Conservation (phyloP, 1,140 invertebrate genomes). For the Campodea augens region DNA sequence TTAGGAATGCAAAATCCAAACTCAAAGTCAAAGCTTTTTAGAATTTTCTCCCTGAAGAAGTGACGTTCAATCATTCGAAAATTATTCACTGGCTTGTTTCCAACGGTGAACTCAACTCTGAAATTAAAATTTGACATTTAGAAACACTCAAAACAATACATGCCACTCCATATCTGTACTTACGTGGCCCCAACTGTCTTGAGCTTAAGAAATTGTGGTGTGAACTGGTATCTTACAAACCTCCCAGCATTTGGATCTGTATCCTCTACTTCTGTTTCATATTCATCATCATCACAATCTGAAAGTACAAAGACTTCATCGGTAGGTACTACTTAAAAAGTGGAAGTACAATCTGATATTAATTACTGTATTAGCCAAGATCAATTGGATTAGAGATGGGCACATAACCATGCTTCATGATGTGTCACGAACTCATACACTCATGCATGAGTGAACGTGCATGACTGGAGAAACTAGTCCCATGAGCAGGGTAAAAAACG, state of each 20-base stretch:
- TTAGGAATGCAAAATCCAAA: conserved; percentile 98
- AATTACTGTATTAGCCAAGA: background rate
- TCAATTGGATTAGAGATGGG: too few species aligned
- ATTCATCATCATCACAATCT: conserved; percentile 23
- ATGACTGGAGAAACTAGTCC: too few species aligned
- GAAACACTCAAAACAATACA: conserved; percentile 3
- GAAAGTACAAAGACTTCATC: background rate
- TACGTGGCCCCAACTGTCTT: conserved; percentile 92
- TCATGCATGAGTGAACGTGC: too few species aligned
- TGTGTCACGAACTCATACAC: too few species aligned
- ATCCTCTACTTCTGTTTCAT: conserved; percentile 37
- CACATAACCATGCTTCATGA: too few species aligned
- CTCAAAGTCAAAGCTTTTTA: conserved; percentile 99
- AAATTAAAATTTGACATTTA: conserved; percentile 17
- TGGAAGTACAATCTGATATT: conserved; percentile 13
- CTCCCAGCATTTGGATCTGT: conserved; percentile 76
- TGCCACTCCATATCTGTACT: conserved; percentile 23
- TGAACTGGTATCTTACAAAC: conserved; percentile 95
- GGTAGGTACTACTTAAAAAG: conserved; percentile 1
- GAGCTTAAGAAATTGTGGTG: conserved; percentile 82
- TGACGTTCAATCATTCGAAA: conserved; percentile 98
- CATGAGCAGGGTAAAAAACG: too few species aligned
- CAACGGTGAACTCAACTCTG: conserved; percentile 93
- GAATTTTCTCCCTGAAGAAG: conserved; percentile 78
- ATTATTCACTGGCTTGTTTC: conserved; percentile 72